These are phyloP conservation scores for Atractosteus spatula DNA, from an alignment of 2,113 vertebrate genomes.

Conservation along the genomic window DNA sequence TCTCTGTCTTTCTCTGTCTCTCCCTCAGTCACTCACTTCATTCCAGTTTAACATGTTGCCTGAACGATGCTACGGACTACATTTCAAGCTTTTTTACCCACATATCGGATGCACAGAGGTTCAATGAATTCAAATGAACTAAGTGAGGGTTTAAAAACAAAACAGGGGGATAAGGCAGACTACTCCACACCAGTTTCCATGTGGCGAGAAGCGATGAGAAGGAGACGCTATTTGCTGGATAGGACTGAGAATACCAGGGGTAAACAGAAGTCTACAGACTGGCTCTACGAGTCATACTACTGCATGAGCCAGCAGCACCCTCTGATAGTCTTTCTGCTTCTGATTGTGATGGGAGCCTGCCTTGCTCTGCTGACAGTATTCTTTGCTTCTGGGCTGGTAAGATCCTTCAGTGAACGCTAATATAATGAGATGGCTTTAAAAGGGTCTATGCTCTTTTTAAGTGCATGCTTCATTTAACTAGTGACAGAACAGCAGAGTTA, in stretches of 20 bases:
- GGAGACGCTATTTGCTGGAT: conserved; percentile 79
- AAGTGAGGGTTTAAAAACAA: conserved; percentile 25
- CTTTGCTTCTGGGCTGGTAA: conserved; percentile 95
- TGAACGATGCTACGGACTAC: conserved; percentile 41
- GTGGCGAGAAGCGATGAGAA: conserved; percentile 83
- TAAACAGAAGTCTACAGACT: conserved; percentile 80
- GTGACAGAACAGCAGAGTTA: conserved; percentile 7
- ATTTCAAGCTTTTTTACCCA: conserved; percentile 38
- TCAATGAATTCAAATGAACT: conserved; percentile 37
- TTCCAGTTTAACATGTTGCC: conserved; percentile 49
- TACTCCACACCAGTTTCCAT: conserved; percentile 52
- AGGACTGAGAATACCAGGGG: conserved; percentile 56
- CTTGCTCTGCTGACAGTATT: conserved; percentile 91
- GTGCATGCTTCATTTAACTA: conserved; percentile 11
- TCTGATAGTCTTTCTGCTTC: conserved; percentile 91
- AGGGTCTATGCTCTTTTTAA: not conserved
- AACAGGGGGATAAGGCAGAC: conserved; percentile 25
- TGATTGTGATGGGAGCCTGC: conserved; percentile 96
- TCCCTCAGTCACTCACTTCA: conserved; percentile 20
- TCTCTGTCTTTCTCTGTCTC: conserved; percentile 16
- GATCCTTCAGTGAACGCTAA: conserved; percentile 38
- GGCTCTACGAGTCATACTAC: conserved; percentile 97
- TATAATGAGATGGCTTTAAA: conserved; percentile 12
- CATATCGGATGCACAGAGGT: conserved; percentile 27
- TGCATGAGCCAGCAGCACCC: conserved; percentile 99